Conservation (phyloP, 2,113 vertebrate genomes). For the Marmota monax region DNA sequence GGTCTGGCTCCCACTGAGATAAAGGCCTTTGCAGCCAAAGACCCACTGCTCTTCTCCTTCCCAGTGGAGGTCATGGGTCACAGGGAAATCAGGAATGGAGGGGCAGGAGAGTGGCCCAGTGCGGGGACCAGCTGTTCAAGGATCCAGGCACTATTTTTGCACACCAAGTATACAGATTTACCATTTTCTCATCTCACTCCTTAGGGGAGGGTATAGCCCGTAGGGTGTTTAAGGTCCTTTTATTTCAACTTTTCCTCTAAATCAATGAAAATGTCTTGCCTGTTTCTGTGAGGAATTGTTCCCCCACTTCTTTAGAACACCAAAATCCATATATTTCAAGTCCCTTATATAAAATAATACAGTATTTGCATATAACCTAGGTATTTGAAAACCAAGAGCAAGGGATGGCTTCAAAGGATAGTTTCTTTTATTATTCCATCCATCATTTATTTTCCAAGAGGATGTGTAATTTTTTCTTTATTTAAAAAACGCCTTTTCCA, state of each 20-base stretch:
- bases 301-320: background rate
- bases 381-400: background rate
- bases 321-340: background rate
- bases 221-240: no score
- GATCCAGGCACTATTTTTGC: background rate
- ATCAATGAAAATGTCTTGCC: background rate
- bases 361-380: background rate
- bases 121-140: background rate
- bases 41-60: background rate
- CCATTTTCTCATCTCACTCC: background rate
- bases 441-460: slow-evolving; percentile 40
- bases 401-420: background rate
- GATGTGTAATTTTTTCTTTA: background rate
- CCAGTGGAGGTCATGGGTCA: background rate
- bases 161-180: background rate
- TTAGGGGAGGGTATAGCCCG: background rate
- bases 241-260: no score
- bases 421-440: slow-evolving; percentile 18
- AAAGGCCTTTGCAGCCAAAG: no score
- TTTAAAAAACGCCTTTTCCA: background rate
- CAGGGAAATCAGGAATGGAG: background rate
- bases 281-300: background rate
- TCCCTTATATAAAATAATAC: background rate
- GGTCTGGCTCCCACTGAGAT: background rate
- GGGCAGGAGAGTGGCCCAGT: background rate